Conservation (phyloP, 2,797 vertebrate genomes). For the Yasuhikotakia modesta region DNA sequence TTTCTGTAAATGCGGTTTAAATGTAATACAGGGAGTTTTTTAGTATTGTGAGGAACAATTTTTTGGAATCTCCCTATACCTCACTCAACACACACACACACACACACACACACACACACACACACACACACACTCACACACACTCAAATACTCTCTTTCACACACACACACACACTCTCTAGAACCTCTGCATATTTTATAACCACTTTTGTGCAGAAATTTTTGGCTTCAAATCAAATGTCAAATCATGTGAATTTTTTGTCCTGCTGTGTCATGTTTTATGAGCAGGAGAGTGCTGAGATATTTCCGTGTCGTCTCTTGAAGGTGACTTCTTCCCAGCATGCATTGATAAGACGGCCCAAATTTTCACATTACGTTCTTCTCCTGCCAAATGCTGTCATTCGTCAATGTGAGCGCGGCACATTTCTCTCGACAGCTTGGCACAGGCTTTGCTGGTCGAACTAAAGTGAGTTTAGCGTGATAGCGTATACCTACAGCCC, state of each 20-base stretch:
- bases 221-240: conserved; percentile 64
- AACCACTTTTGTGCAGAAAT: conserved; percentile 69
- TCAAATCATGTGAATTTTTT: conserved; percentile 58
- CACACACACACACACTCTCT: conserved; percentile 61
- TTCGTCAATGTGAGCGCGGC: conserved; percentile 53
- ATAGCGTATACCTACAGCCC: conserved; percentile 7
- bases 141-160: conserved; percentile 27
- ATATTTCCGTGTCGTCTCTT: conserved; percentile 57
- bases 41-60: conserved; percentile 8
- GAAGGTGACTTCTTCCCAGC: conserved; percentile 74
- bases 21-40: conserved; percentile 13
- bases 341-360: conserved; percentile 48
- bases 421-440: conserved; percentile 54
- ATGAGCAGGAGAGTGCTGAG: conserved; percentile 70
- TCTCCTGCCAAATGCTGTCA: conserved; percentile 50
- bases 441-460: conserved; percentile 32
- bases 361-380: conserved; percentile 33
- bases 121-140: conserved; percentile 47
- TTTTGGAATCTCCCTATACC: conserved; percentile 22
- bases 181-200: conserved; percentile 78
- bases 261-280: conserved; percentile 74
- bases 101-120: conserved; percentile 45
- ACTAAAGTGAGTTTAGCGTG: conserved; percentile 44
- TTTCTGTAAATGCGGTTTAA: conserved; percentile 24
- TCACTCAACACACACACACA: conserved; percentile 36